These are phyloP conservation scores for Bettongia penicillata DNA, from an alignment of 2,113 vertebrate genomes.

Conservation along the genomic window DNA sequence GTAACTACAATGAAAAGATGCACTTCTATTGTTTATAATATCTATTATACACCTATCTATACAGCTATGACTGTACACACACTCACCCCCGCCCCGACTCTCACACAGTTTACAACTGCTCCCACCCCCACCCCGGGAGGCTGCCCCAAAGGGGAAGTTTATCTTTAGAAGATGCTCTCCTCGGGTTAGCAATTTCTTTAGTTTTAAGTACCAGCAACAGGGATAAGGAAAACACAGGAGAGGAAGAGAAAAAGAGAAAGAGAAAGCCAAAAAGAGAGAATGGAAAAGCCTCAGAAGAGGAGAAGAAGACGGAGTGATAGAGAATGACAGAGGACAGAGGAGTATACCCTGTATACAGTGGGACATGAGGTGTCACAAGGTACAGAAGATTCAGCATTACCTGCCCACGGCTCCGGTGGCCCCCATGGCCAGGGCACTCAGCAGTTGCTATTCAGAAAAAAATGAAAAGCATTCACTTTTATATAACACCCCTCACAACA, in stretches of 20 bases:
- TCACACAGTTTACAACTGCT: too few species aligned
- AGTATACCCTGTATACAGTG: too few species aligned
- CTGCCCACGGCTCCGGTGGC: constrained; percentile 95
- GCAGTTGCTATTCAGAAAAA: constrained; percentile 88
- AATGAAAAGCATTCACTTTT: constrained; percentile 52
- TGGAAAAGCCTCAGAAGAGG: not conserved
- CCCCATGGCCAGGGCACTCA: constrained; percentile 90
- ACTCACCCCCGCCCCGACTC: not conserved
- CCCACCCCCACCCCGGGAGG: not conserved
- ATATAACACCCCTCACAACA: not conserved
- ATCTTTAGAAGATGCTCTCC: not conserved
- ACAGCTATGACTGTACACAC: not conserved
- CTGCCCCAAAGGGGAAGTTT: not conserved
- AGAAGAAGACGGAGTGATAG: not conserved
- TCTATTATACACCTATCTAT: not conserved
- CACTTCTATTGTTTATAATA: not conserved
- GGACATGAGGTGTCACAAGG: not conserved
- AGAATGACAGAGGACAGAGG: not conserved
- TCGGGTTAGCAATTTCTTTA: not conserved
- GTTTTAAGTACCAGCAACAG: constrained; percentile 7
- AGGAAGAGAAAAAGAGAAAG: not conserved
- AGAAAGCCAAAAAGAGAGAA: constrained; percentile 25
- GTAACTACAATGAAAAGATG: constrained; percentile 16
- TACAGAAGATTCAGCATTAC: constrained; percentile 76
- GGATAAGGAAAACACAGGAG: not conserved